A percentile compares a stretch with the other conserved stretches of the same genome.
Conservation (phyloP, 2,113 vertebrate species). For the Megaleporinus macrocephalus region DNA sequence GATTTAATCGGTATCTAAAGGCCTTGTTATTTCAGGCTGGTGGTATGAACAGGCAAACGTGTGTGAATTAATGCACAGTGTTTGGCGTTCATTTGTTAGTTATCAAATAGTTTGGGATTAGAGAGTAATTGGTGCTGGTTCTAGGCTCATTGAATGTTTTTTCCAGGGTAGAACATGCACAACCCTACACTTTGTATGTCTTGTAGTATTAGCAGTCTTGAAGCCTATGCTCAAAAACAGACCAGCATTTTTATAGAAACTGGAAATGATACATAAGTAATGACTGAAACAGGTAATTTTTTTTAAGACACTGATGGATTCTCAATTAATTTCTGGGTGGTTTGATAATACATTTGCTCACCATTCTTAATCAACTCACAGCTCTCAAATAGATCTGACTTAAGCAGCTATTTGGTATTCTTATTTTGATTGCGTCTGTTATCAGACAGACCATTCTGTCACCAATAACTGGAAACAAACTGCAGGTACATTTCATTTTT, state of each 20-base stretch:
- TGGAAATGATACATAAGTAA: no score
- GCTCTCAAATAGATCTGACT: not conserved
- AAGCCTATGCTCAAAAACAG: not conserved
- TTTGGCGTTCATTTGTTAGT: not conserved
- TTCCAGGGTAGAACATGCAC: not conserved
- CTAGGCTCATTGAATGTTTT: not conserved
- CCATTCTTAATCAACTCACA: not conserved
- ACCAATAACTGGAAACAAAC: not conserved
- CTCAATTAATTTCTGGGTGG: not conserved
- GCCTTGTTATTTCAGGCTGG: constrained; percentile 13
- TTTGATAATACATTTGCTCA: not conserved
- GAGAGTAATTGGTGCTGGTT: constrained; percentile 13
- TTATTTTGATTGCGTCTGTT: not conserved
- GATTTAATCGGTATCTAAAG: constrained; percentile 7
- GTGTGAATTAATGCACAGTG: constrained; percentile 15
- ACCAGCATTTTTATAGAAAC: not conserved
- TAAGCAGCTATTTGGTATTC: not conserved
- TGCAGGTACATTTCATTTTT: constrained; percentile 5
- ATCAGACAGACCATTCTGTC: constrained; percentile 3
- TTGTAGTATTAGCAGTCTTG: not conserved
- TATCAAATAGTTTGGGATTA: not conserved
- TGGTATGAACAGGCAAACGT: constrained; percentile 8
- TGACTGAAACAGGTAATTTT: no score
- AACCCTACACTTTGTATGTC: not conserved
- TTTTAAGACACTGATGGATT: not conserved